Conservation (phyloP, 2,797 vertebrate species). For the Leptatherina wallacei region DNA sequence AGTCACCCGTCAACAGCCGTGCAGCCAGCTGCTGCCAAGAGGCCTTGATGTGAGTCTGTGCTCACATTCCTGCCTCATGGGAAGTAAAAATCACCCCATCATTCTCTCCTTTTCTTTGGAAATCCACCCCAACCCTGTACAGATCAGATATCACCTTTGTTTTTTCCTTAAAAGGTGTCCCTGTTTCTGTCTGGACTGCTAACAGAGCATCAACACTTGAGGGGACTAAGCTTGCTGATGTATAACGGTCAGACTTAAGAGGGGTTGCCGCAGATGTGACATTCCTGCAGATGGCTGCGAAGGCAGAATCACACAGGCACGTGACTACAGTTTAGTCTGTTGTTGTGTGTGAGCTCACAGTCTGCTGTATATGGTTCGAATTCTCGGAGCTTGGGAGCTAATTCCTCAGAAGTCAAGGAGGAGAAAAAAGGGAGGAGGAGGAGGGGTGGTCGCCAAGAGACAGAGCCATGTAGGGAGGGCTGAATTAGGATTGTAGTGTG, state of each 20-base stretch:
- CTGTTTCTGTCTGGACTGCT: constrained; percentile 23
- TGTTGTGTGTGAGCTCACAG: constrained; percentile 44
- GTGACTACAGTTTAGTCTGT: constrained; percentile 54
- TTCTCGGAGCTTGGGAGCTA: constrained; percentile 65
- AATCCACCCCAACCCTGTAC: not conserved
- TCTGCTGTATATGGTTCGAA: constrained; percentile 71
- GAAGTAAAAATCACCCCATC: constrained; percentile 54
- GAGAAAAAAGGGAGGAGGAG: not conserved
- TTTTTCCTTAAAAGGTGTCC: constrained; percentile 69
- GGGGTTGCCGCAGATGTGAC: constrained; percentile 36
- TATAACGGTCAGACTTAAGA: constrained; percentile 42
- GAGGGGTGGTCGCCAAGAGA: constrained; percentile 19
- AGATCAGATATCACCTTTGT: constrained; percentile 38
- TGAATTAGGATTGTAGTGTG: constrained; percentile 28
- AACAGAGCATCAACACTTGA: constrained; percentile 6
- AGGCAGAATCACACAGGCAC: constrained; percentile 53
- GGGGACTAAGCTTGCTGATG: constrained; percentile 21
- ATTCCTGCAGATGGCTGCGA: constrained; percentile 48
- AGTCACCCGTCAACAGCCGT: constrained; percentile 52
- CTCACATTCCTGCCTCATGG: constrained; percentile 68
- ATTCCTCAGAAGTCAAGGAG: constrained; percentile 61
- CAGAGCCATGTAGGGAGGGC: constrained; percentile 49
- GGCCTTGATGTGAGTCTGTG: constrained; percentile 43
- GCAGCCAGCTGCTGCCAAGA: constrained; percentile 70
- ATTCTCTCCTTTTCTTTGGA: constrained; percentile 15